Evolutionary conservation across 37 sponge, comb jelly and placozoan genomes (phyloP).

Genomic region (Bolinopsis microptera): DNA sequence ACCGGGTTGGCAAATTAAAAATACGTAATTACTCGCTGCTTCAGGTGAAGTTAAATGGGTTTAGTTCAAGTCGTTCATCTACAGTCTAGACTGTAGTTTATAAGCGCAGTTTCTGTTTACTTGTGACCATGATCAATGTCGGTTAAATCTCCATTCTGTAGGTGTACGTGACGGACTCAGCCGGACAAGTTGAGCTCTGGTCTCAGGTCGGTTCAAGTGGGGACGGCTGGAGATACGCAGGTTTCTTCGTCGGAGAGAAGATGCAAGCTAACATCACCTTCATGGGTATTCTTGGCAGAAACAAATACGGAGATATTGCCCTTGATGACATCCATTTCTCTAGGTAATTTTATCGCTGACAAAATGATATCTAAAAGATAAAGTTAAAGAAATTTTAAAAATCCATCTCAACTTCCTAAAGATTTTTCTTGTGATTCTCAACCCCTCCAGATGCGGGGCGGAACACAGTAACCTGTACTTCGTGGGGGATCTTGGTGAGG

Average conservation of each 20-base stretch:
- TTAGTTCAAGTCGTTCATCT: no score
- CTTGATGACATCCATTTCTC: conserved; percentile 57
- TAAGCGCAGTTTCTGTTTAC: no score
- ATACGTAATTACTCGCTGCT: no score
- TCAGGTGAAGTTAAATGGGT: no score
- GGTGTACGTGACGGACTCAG: conserved; percentile 31
- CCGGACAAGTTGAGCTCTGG: conserved; percentile 50
- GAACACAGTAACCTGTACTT: conserved; percentile 43
- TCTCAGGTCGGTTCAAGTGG: conserved; percentile 40
- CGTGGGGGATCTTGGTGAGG: conserved; percentile 51
- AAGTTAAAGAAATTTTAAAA: no score
- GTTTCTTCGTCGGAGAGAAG: conserved; percentile 54
- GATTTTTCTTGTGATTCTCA: not conserved
- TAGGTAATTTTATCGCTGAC: conserved; percentile 15
- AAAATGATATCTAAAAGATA: no score
- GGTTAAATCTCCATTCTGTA: not conserved
- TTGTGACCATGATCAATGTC: no score
- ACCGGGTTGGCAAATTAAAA: not conserved
- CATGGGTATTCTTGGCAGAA: conserved; percentile 2
- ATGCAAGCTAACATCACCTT: conserved; percentile 22
- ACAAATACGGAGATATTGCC: conserved; percentile 27
- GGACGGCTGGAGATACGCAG: conserved; percentile 46
- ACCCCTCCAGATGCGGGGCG: not conserved
- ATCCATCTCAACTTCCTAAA: not conserved
- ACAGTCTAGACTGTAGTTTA: no score